These are phyloP conservation scores for human DNA, from an alignment of 2,113 vertebrate species.

Conservation along the genomic window GRCh38 chr1:179591001-179591500, in stretches of 20 bases:
- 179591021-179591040: constrained; percentile 45
- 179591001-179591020: not conserved
- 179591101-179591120: not conserved
- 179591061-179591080: not conserved
- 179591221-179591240: not conserved
- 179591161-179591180: not conserved
- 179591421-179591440: not conserved
- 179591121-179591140: not conserved
- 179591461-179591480: not conserved
- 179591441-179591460: not conserved
- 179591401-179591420: not conserved
- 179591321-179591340: not conserved
- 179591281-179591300: not conserved
- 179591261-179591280: not conserved
- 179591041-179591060: constrained; percentile 53
- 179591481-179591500: too few species aligned
- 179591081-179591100: not conserved
- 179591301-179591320: not conserved
- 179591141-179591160: not conserved
- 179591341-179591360: not conserved
- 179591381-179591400: not conserved
- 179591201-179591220: not conserved
- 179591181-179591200: not conserved
- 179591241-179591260: not conserved
- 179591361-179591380: not conserved